phyloP scores from a whole-genome alignment of 2,888 invertebrate genomes.

The Selenia dentaria region DNA sequence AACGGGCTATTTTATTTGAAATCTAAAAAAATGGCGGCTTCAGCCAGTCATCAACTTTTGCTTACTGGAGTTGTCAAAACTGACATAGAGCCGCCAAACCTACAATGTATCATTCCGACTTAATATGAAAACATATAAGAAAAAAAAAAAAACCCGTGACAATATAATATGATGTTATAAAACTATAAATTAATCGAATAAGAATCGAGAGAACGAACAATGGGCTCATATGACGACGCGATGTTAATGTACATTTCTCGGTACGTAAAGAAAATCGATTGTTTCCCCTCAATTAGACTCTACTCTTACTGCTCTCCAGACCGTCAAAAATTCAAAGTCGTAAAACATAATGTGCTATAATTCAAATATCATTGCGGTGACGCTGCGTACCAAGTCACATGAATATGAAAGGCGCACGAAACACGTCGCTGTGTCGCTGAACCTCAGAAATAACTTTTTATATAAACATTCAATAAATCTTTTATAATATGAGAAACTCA shows the following conservation, averaged over 20 bases:
- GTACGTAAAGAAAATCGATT: slow-evolving; percentile 52
- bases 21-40: no score
- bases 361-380: slow-evolving; percentile 11
- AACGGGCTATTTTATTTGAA: no score
- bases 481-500: no score
- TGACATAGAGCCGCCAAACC: no score
- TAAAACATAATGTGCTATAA: slow-evolving; percentile 24
- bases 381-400: slow-evolving; percentile 6
- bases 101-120: no score
- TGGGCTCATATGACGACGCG: slow-evolving; percentile 35
- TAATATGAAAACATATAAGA: no score
- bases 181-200: slow-evolving; percentile 31
- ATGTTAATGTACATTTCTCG: slow-evolving; percentile 29
- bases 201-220: slow-evolving; percentile 34
- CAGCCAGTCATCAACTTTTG: no score
- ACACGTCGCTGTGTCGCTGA: slow-evolving; percentile 1
- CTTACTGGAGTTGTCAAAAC: no score
- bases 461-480: no score
- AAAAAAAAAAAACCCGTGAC: no score
- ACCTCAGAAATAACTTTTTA: no score
- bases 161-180: slow-evolving; percentile 28
- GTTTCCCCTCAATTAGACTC: slow-evolving; percentile 47
- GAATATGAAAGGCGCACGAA: slow-evolving; percentile 7
- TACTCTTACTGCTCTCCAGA: slow-evolving; percentile 41
- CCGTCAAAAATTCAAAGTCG: slow-evolving; percentile 47